Evolutionary conservation across 2,888 invertebrate species (phyloP).

Genomic region (Xiphydria camelus): DNA sequence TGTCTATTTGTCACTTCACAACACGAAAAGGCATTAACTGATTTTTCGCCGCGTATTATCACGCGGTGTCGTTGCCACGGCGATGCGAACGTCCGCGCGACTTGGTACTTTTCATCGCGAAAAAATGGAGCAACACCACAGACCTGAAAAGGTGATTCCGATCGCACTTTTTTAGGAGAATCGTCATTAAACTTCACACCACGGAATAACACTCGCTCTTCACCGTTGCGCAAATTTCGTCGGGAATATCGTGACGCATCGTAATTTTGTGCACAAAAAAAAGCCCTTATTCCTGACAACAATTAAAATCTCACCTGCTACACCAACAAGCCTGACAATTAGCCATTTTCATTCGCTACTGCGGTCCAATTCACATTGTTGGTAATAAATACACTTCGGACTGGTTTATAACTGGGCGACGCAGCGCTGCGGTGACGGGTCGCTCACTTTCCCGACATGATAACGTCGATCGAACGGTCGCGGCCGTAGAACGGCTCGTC

Average conservation of each 20-base stretch:
- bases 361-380: constrained; percentile 33
- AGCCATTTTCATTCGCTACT: constrained; percentile 51
- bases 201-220: constrained; percentile 5
- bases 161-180: background rate
- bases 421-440: constrained; percentile 20
- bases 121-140: constrained; percentile 5
- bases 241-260: too few relatives aligned
- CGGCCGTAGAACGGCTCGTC: too few relatives aligned
- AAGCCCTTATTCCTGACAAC: constrained; percentile 14
- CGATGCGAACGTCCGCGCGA: too few relatives aligned
- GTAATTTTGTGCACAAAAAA: too few relatives aligned
- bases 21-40: too few relatives aligned
- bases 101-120: too few relatives aligned
- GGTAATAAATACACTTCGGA: constrained; percentile 38
- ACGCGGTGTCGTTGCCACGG: too few relatives aligned
- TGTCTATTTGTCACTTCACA: constrained; percentile 13
- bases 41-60: too few relatives aligned
- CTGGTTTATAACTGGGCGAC: constrained; percentile 20
- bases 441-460: background rate
- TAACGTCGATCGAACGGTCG: too few relatives aligned
- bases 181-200: background rate
- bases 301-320: constrained; percentile 47
- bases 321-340: constrained; percentile 51
- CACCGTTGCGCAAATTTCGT: constrained; percentile 8
- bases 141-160: constrained; percentile 1